Evolutionary conservation across 2,113 vertebrate species (phyloP).

Genomic region (Merops nubicus): DNA sequence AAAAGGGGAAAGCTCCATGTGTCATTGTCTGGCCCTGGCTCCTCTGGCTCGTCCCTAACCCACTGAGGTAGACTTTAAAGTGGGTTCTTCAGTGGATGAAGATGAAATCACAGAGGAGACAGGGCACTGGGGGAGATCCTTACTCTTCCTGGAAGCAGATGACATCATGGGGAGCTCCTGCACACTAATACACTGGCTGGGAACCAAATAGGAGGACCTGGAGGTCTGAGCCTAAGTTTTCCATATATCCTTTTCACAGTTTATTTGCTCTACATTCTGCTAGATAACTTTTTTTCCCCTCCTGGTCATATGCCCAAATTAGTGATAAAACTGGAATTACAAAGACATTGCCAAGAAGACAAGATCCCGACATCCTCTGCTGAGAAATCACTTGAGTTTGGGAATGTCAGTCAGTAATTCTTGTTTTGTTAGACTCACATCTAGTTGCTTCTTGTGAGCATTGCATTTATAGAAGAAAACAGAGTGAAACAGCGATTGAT

Average conservation of each 20-base stretch:
- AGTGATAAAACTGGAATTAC: background rate
- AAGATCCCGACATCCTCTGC: background rate
- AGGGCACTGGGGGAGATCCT: no score
- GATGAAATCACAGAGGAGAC: background rate
- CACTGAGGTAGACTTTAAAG: background rate
- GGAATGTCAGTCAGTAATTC: background rate
- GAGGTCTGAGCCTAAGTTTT: background rate
- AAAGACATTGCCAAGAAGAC: background rate
- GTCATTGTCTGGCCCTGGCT: background rate
- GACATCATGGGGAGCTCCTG: background rate
- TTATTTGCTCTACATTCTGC: background rate
- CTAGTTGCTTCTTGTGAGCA: background rate
- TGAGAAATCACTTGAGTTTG: background rate
- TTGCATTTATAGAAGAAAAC: background rate
- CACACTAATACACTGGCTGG: fast-evolving
- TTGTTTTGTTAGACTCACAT: background rate
- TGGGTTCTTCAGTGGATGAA: background rate
- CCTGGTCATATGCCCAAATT: background rate
- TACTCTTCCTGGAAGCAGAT: background rate
- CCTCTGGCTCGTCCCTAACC: background rate
- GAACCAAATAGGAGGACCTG: background rate
- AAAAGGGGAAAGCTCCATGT: background rate
- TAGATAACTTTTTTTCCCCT: background rate
- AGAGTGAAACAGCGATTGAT: background rate
- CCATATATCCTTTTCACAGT: background rate